A percentile compares a stretch with the other conserved stretches of the same genome.
Conservation (phyloP, 2,797 vertebrate genomes). For the Rousettus madagascariensis region DNA sequence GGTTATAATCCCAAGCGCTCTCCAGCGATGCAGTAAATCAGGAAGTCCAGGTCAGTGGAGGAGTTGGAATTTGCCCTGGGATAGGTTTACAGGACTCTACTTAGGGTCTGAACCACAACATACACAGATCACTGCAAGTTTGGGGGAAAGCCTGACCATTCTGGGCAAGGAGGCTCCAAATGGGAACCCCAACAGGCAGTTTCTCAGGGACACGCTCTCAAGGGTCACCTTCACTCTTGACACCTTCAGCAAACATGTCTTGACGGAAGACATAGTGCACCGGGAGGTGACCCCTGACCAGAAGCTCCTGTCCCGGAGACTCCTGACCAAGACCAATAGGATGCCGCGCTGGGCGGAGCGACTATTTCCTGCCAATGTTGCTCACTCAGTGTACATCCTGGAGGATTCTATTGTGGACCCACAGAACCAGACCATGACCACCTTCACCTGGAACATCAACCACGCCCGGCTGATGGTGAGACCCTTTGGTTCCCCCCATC, state of each 20-base stretch:
- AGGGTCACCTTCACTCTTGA: neutral
- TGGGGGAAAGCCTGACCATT: neutral
- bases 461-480: conserved; percentile 95
- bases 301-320: conserved; percentile 94
- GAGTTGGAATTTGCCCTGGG: conserved; percentile 66
- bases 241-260: conserved; percentile 93
- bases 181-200: neutral
- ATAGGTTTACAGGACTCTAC: neutral
- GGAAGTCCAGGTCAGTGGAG: neutral
- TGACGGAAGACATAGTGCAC: conserved; percentile 97
- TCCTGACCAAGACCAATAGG: conserved; percentile 97
- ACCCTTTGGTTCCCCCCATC: neutral
- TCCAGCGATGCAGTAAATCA: neutral
- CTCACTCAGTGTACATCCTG: conserved; percentile 95
- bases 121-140: neutral
- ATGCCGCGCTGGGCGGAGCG: conserved; percentile 95
- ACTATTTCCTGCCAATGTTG: conserved; percentile 93
- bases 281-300: conserved; percentile 95
- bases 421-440: conserved; percentile 94
- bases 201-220: neutral
- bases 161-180: neutral
- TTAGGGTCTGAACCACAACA: neutral
- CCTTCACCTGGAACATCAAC: conserved; percentile 97
- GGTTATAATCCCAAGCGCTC: neutral
- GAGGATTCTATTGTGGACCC: conserved; percentile 98